These are phyloP conservation scores for Acyrthosiphon pisum DNA, from an alignment of 1,140 invertebrate genomes.

Conservation along the genomic window DNA sequence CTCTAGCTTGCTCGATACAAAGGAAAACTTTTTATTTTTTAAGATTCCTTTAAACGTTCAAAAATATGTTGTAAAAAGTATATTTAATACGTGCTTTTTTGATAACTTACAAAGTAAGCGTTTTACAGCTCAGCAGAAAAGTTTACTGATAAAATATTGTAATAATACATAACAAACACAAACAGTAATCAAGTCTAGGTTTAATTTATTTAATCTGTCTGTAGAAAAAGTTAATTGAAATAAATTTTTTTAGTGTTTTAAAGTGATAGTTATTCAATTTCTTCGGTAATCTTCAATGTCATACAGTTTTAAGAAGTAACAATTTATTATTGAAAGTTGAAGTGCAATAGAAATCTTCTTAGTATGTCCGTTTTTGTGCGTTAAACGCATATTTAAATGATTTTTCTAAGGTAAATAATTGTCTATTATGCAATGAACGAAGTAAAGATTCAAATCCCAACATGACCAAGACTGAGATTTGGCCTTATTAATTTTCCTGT, in stretches of 20 bases:
- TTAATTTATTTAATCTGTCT: background rate
- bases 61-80: background rate
- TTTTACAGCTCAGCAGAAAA: background rate
- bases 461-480: too few relatives aligned
- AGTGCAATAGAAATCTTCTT: background rate
- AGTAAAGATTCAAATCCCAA: background rate
- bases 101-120: background rate
- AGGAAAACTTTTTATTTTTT: background rate
- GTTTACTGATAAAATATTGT: background rate
- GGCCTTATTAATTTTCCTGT: too few relatives aligned
- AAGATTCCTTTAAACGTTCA: background rate
- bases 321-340: background rate
- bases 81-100: background rate
- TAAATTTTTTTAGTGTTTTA: background rate
- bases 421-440: background rate
- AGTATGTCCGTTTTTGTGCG: background rate
- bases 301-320: background rate
- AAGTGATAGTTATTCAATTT: background rate
- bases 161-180: background rate
- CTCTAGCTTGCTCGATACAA: background rate
- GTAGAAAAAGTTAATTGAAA: background rate
- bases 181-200: background rate
- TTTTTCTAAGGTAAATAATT: background rate
- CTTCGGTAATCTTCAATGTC: accelerated
- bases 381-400: background rate